A percentile compares a stretch with the other conserved stretches of the same genome.
phyloP scores from a whole-genome alignment of 1,140 invertebrate genomes.

The Sinonovacula constricta region DNA sequence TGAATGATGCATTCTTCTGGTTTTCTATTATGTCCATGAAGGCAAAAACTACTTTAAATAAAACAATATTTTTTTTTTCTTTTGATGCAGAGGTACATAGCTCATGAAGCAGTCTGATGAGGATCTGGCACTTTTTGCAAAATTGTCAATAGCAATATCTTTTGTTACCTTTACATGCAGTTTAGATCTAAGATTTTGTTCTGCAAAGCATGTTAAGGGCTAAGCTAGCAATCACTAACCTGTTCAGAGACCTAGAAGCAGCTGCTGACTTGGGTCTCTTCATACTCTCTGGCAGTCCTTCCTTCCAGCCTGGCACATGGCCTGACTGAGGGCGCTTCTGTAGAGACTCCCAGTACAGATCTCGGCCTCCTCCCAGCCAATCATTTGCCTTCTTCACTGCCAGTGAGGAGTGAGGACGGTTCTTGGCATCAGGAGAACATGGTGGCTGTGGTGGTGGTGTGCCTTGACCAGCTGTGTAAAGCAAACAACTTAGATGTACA shows the following conservation, averaged over 20 bases:
- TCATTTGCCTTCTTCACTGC: constrained; percentile 60
- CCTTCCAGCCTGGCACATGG: constrained; percentile 76
- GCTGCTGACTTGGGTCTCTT: constrained; percentile 62
- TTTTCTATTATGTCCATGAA: too few species aligned
- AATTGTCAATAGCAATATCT: too few species aligned
- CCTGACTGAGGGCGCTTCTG: constrained; percentile 67
- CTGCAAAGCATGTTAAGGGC: too few species aligned
- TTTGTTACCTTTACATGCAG: too few species aligned
- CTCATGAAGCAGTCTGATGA: too few species aligned
- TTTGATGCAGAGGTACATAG: too few species aligned
- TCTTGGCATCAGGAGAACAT: constrained; percentile 60
- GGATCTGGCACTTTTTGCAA: too few species aligned
- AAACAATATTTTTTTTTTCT: too few species aligned
- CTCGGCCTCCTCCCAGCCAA: constrained; percentile 75
- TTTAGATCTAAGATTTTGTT: too few species aligned
- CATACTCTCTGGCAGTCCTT: constrained; percentile 70
- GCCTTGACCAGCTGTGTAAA: constrained; percentile 52
- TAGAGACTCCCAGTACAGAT: constrained; percentile 70
- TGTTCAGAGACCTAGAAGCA: constrained; percentile 56
- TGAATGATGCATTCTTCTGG: too few species aligned
- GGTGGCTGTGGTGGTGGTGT: constrained; percentile 65
- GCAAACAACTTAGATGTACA: too few species aligned
- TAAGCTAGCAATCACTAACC: background rate
- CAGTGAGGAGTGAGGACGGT: constrained; percentile 43
- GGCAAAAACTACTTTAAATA: too few species aligned